Evolutionary conservation across 2,888 invertebrate species (phyloP).

Genomic region (Conistra vaccinii): DNA sequence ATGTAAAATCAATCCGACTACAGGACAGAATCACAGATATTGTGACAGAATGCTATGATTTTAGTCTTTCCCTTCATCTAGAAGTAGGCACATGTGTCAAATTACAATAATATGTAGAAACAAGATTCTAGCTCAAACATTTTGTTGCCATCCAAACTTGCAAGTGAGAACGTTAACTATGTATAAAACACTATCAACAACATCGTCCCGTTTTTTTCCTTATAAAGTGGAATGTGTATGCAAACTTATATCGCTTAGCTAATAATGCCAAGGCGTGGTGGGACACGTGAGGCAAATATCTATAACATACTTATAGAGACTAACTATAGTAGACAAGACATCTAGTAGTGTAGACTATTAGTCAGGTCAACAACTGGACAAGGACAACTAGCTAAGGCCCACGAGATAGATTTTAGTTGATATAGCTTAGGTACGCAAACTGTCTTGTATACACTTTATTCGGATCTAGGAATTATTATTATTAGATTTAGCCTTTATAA

Average conservation of each 20-base stretch:
- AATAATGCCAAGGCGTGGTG: slow-evolving; percentile 43
- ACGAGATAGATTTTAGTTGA: background rate
- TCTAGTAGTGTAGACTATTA: background rate
- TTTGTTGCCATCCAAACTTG: background rate
- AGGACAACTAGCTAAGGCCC: slow-evolving; percentile 25
- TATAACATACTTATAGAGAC: background rate
- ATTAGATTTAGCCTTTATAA: background rate
- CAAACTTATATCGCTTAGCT: slow-evolving; percentile 15
- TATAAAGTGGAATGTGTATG: slow-evolving; percentile 33
- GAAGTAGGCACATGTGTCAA: too few species aligned
- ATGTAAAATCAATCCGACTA: background rate
- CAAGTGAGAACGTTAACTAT: background rate
- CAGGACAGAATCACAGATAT: too few species aligned
- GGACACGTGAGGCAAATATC: slow-evolving; percentile 23
- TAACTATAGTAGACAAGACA: background rate
- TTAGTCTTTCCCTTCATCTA: background rate
- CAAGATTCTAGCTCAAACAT: background rate
- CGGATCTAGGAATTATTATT: background rate
- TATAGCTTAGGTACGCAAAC: background rate
- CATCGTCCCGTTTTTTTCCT: slow-evolving; percentile 9
- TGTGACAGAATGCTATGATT: background rate
- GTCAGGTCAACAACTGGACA: slow-evolving; percentile 30
- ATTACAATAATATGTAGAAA: too few species aligned
- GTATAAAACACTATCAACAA: background rate
- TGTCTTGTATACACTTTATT: background rate